A percentile compares a stretch with the other conserved stretches of the same genome.
phyloP scores from a whole-genome alignment of 2,113 vertebrate genomes.

The Rissa tridactyla region DNA sequence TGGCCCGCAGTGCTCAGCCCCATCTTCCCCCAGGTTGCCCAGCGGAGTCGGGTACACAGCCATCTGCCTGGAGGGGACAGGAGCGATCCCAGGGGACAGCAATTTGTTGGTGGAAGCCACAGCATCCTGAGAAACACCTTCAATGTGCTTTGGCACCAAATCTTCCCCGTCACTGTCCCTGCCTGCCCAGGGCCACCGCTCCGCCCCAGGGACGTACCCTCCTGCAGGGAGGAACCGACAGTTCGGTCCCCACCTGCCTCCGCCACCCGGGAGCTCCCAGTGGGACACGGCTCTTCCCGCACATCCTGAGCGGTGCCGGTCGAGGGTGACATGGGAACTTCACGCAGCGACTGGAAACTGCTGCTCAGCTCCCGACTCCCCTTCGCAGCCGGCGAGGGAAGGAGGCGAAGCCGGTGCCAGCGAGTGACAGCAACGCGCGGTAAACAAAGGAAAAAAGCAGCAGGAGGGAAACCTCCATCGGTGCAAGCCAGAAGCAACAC shows the following conservation, averaged over 20 bases:
- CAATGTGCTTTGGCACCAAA: neutral
- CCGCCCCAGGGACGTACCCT: accelerated
- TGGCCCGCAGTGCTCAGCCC: neutral
- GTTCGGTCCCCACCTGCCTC: neutral
- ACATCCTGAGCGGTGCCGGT: accelerated
- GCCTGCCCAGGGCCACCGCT: neutral
- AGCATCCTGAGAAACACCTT: neutral
- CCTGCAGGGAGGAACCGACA: accelerated
- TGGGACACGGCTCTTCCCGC: accelerated
- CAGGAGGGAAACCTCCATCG: neutral
- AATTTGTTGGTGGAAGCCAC: neutral
- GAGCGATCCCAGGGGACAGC: neutral
- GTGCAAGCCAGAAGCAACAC: neutral
- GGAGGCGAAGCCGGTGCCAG: neutral
- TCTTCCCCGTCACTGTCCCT: accelerated
- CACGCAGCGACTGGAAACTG: accelerated
- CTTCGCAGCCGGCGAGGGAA: accelerated
- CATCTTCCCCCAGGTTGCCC: no score
- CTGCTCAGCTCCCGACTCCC: neutral
- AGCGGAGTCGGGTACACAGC: accelerated
- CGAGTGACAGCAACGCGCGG: neutral
- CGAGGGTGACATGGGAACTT: accelerated
- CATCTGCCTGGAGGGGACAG: neutral
- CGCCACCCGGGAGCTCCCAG: neutral
- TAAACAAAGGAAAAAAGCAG: neutral